Evolutionary conservation across 2,113 vertebrate species (phyloP), one percentile per base, ranked within the genome.

Genomic region (Stigmatopora argus): DNA sequence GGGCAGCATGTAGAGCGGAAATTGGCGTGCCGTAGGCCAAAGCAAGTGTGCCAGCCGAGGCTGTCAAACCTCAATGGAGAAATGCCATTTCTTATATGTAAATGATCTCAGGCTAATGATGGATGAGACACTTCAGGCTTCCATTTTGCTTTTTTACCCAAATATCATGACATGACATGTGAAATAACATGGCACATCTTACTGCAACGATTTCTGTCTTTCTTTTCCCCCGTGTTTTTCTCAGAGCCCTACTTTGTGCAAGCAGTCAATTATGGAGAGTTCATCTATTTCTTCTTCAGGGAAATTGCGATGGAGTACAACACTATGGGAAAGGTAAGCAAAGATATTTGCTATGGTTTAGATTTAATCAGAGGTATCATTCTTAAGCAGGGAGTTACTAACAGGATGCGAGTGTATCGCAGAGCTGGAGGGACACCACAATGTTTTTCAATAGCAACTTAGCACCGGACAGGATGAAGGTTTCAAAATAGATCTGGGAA

Each of bases 231-330:
- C 55, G 51, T 49, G 19, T 76, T 78, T 31, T 67, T 75, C 73
- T 38, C 89, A 99, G 97, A 99, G 78, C 97, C 97, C 0, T 96
- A 97, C 82, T 99, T 99, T 79, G 92, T 99, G 58, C 96, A 98
- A 78, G 95, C 97, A 0, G 93, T 99, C 70, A 88, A 98, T 85
- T 98, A 99, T 48, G 92, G 93, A 34, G 92, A 94, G 82, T 97
- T 96, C 78, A 98, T 99, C 89, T 99, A 99, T 88, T 98, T 99
- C 88, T 99, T 99, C 92, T 98, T 95, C 89, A 93, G 96, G 72
- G 97, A 99, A 89, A 99, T 99, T 80, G 96, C 96, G 0, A 96
- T 99, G 88, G 97, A 99, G 71, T 98, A 98, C 91, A 98, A 98
- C 92, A 97, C 92, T 85, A 98, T 99, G 95, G 97, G 97, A 75